Conservation (phyloP, 92 coral and sea anemone species). For the Parazoanthus swiftii region DNA sequence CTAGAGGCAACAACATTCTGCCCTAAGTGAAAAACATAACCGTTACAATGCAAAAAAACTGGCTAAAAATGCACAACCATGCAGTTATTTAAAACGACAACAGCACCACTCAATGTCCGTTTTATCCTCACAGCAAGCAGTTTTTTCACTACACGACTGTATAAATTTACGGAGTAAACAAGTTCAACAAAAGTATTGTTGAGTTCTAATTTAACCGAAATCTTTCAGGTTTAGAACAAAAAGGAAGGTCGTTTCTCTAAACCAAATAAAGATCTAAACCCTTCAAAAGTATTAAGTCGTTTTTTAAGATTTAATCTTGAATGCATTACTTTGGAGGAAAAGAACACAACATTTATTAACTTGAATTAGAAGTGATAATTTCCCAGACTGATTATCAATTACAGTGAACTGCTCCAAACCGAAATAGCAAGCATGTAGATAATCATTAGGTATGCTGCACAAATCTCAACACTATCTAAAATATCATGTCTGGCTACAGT, state of each 20-base stretch:
- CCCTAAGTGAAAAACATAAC: not conserved
- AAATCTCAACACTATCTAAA: not conserved
- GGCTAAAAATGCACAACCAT: not conserved
- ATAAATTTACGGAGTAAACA: no score
- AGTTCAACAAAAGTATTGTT: not conserved
- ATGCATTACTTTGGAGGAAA: not conserved
- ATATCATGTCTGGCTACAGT: not conserved
- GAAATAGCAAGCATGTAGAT: not conserved
- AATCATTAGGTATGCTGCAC: not conserved
- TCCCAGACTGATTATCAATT: not conserved
- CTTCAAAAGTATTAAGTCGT: not conserved
- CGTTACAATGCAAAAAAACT: not conserved
- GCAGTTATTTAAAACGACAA: not conserved
- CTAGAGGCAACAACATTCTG: not conserved
- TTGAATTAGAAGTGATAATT: not conserved
- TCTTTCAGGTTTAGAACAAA: not conserved
- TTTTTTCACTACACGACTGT: no score
- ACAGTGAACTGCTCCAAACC: not conserved
- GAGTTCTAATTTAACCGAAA: not conserved
- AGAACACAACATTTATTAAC: not conserved
- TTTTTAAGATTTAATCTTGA: not conserved
- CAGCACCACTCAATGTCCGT: not conserved
- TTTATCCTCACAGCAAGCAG: not conserved
- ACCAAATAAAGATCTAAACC: no score
- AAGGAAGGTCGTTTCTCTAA: not conserved